phyloP scores from a whole-genome alignment of 2,113 vertebrate genomes.

The Gopherus evgoodei region DNA sequence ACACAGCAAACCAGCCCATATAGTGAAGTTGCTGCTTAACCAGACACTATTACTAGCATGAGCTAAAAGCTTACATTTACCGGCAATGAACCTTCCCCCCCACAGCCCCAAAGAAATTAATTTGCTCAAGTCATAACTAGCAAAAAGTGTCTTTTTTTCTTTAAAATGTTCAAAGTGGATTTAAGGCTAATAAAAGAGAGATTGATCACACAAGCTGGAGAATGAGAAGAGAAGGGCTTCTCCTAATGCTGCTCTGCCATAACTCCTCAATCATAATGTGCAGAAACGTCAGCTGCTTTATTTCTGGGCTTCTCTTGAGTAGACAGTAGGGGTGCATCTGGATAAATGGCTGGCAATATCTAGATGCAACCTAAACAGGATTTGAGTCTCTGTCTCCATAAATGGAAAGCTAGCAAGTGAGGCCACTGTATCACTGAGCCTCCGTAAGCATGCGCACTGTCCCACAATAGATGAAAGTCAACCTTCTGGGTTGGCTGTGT shows the following conservation, averaged over 20 bases:
- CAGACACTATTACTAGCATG: neutral
- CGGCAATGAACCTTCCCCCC: neutral
- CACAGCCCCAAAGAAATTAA: neutral
- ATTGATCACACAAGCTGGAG: neutral
- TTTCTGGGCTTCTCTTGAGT: neutral
- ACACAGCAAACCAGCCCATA: neutral
- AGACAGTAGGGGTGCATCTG: neutral
- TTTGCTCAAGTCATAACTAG: neutral
- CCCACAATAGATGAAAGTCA: neutral
- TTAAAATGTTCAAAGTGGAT: neutral
- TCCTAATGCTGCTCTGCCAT: neutral
- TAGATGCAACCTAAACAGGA: neutral
- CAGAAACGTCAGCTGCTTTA: neutral
- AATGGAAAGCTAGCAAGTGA: neutral
- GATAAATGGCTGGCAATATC: neutral
- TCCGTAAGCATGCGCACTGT: neutral
- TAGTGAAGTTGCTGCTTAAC: neutral
- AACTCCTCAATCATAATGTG: neutral
- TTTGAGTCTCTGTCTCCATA: neutral
- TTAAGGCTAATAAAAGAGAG: neutral
- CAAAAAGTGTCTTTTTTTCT: neutral
- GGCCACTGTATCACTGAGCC: neutral
- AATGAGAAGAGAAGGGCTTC: neutral
- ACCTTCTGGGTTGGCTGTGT: neutral
- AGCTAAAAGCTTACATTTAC: neutral